Evolutionary conservation across 2,888 invertebrate genomes (phyloP), one percentile per base, ranked within the genome.

Genomic region (Melinaea menophilus): DNA sequence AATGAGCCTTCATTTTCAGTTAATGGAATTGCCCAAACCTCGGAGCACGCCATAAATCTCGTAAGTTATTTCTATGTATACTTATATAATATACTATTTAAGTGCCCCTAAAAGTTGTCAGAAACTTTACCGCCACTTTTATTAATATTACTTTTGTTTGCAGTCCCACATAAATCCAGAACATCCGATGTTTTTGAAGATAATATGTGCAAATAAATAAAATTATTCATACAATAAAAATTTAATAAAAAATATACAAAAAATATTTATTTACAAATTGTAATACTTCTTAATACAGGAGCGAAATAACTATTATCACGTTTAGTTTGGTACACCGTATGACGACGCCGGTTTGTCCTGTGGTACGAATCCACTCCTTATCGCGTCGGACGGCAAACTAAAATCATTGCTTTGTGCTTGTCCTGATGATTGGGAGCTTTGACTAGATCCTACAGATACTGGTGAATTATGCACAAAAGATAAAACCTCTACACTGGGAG

Each of bases 401-500:
- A 86, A 86, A 58, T 78, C 77, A 11, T 62, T 61, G 7, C 45
- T 46, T 45, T 73, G 71, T n/a, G 71, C 37, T 45, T 73, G 70
- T n/a, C 71, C 68, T 2, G 73, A 70, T 13, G 75, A 7, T 11
- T 56, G 56, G 9, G 51, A 60, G 41, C 58, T 61, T 12, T 63
- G 67, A 45, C 60, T 60, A 22, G 58, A 45, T 34, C 58, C 58
- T 9, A 54, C 35, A 54, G 64, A 51, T 37, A 66, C 41, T 37
- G 83, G 85, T 2, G 88, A 84, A 46, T 77, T 82, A n/a, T 90
- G 88, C 1, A 84, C 80, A 64, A 90, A 90, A 0, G 90, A 89
- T 4, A 85, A 78, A 59, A 90, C 70, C 73, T 90, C 90, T n/a
- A 89, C 73, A 66, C 90, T 90, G 0, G 90, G 90, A 65, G 78